Percentiles rank a stretch among this genome's conserved stretches.
phyloP scores from a whole-genome alignment of 2,797 vertebrate species.

The Melanotaenia parkinsoni region DNA sequence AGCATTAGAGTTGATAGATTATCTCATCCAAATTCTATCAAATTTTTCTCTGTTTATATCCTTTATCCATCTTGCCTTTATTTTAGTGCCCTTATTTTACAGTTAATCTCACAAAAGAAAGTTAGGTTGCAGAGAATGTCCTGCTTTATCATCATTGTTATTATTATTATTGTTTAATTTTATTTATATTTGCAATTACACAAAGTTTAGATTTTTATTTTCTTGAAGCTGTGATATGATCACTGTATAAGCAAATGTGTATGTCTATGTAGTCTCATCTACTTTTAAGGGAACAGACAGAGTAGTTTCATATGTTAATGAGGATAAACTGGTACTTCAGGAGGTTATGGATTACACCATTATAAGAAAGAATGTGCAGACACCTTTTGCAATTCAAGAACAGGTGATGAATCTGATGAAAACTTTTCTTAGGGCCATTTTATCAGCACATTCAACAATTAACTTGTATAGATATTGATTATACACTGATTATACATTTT shows the following conservation, averaged over 20 bases:
- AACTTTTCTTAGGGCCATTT: not conserved
- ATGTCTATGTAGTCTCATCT: not conserved
- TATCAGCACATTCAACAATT: not conserved
- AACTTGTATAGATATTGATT: not conserved
- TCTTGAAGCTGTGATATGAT: not conserved
- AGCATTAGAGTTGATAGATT: not conserved
- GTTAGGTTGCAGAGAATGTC: not conserved
- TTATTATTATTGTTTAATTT: not conserved
- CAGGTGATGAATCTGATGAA: not conserved
- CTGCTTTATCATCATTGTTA: not conserved
- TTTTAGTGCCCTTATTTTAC: not conserved
- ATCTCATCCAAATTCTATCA: not conserved
- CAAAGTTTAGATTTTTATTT: not conserved
- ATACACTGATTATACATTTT: not conserved
- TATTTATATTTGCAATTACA: not conserved
- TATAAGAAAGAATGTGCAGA: no score
- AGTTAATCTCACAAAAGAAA: not conserved
- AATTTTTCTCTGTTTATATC: not conserved
- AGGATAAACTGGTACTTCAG: not conserved
- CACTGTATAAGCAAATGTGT: not conserved
- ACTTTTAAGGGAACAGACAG: not conserved
- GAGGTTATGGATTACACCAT: not conserved
- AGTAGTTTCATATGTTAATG: not conserved
- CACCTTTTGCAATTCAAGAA: no score
- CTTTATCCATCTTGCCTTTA: not conserved